Conservation (phyloP, 2,888 invertebrate species). For the Drosophila neotestacea region DNA sequence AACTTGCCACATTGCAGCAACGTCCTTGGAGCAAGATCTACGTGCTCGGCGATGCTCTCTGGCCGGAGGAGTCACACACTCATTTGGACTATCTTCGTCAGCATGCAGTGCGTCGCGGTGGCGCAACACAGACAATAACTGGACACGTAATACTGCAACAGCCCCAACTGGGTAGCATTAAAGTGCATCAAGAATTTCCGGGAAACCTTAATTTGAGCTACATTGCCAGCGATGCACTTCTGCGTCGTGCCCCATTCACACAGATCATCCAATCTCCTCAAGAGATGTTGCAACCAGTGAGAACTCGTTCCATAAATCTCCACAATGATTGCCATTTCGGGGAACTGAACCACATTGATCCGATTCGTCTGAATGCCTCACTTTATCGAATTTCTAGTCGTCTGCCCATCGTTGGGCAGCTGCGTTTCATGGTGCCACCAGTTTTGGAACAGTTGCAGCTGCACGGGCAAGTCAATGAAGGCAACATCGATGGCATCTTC, state of each 20-base stretch:
- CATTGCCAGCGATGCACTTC: slow-evolving; percentile 75
- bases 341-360: slow-evolving; percentile 72
- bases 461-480: slow-evolving; percentile 68
- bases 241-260: slow-evolving; percentile 37
- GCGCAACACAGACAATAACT: slow-evolving; percentile 69
- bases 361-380: slow-evolving; percentile 75
- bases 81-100: slow-evolving; percentile 72
- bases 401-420: slow-evolving; percentile 56
- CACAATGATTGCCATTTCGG: slow-evolving; percentile 37
- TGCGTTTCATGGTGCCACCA: slow-evolving; percentile 65
- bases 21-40: slow-evolving; percentile 67
- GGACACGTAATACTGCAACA: slow-evolving; percentile 73
- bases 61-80: slow-evolving; percentile 39
- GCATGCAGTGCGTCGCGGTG: slow-evolving; percentile 72
- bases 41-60: slow-evolving; percentile 71
- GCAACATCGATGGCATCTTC: slow-evolving; percentile 53
- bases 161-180: slow-evolving; percentile 63
- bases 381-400: slow-evolving; percentile 76
- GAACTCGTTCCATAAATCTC: slow-evolving; percentile 32
- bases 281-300: slow-evolving; percentile 49
- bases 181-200: slow-evolving; percentile 56
- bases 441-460: slow-evolving; percentile 55
- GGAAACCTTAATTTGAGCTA: slow-evolving; percentile 65
- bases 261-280: slow-evolving; percentile 67
- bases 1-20: slow-evolving; percentile 45